These are phyloP conservation scores for Metopia argyrocephala DNA, from an alignment of 2,888 invertebrate genomes.

Conservation along the genomic window DNA sequence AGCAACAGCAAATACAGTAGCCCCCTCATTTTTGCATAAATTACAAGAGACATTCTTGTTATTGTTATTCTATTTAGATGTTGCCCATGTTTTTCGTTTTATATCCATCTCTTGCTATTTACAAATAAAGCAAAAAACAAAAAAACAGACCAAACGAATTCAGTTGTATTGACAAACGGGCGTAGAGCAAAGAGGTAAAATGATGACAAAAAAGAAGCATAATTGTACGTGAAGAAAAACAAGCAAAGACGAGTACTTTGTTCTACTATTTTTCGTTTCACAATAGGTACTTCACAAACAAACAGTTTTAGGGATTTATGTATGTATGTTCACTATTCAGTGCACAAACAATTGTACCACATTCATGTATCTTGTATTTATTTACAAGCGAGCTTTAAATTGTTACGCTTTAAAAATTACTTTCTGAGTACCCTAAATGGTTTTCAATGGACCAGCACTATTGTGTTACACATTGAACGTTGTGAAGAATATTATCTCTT, in stretches of 20 bases:
- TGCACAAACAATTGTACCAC: neutral
- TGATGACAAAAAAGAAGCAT: neutral
- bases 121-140: neutral
- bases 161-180: neutral
- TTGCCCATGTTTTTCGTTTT: neutral
- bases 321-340: no score
- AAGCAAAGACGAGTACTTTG: constrained; percentile 32
- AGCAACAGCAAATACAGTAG: constrained; percentile 59
- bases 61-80: neutral
- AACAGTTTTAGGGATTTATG: no score
- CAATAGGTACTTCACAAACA: no score
- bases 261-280: neutral
- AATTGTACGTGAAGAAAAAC: constrained; percentile 33
- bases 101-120: constrained; percentile 36
- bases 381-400: neutral
- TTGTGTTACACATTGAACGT: neutral
- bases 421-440: neutral
- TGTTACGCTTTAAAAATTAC: neutral
- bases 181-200: neutral
- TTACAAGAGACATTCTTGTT: constrained; percentile 50
- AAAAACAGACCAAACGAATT: neutral
- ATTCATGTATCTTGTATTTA: neutral
- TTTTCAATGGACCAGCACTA: constrained; percentile 21
- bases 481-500: neutral
- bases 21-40: constrained; percentile 64